Percentiles rank a stretch among this genome's conserved stretches.
phyloP scores from a whole-genome alignment of 1,140 invertebrate genomes.

The Pseudomyrmex flavicornis region DNA sequence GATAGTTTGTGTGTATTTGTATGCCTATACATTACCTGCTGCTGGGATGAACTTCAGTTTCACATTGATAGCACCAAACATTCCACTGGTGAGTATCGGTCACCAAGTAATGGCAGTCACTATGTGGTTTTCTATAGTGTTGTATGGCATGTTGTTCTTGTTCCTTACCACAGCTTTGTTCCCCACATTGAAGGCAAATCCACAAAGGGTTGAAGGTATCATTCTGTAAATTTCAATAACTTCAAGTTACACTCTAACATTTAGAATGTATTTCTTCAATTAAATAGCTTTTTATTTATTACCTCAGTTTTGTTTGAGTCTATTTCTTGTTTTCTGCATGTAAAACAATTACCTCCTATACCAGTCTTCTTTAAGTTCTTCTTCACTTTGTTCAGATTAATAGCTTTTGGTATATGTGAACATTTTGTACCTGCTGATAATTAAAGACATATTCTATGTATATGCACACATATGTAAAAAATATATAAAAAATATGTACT shows the following conservation, averaged over 20 bases:
- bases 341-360: constrained; percentile 87
- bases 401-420: constrained; percentile 89
- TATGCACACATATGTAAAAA: too few relatives aligned
- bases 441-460: too few relatives aligned
- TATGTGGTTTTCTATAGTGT: constrained; percentile 91
- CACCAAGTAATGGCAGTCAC: constrained; percentile 90
- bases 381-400: constrained; percentile 88
- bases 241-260: neutral
- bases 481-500: too few relatives aligned
- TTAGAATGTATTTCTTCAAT: constrained; percentile 2
- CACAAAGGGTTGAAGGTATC: constrained; percentile 84
- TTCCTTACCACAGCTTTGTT: constrained; percentile 90
- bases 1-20: neutral
- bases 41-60: constrained; percentile 86
- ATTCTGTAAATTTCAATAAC: constrained; percentile 37
- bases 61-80: constrained; percentile 91
- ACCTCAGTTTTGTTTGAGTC: constrained; percentile 76
- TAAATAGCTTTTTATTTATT: constrained; percentile 48
- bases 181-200: constrained; percentile 91
- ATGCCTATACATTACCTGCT: constrained; percentile 60
- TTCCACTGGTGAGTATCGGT: constrained; percentile 90
- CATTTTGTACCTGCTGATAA: constrained; percentile 82
- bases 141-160: constrained; percentile 90
- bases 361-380: constrained; percentile 87
- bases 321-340: constrained; percentile 86